Percentiles rank a stretch among this genome's conserved stretches.
Conservation (phyloP, 92 coral and sea anemone genomes). For the Isaurus tuberculatus region DNA sequence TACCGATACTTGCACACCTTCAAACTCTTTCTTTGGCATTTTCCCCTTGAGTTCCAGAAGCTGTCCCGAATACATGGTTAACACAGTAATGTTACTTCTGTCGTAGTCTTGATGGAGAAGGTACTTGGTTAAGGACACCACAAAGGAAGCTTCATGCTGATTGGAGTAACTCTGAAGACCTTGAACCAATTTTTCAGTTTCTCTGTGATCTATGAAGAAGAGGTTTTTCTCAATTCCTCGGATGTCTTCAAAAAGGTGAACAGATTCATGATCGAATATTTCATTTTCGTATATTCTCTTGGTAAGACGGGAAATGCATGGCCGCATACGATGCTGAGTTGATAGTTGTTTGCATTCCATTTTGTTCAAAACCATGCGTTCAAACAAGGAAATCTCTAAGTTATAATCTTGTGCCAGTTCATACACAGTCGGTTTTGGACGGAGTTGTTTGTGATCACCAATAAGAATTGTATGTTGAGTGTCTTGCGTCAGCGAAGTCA, state of each 20-base stretch:
- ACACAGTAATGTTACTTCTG: slow-evolving; percentile 44
- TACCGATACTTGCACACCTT: slow-evolving; percentile 42
- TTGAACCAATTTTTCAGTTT: slow-evolving; percentile 32
- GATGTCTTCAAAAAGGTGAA: slow-evolving; percentile 37
- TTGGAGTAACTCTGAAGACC: slow-evolving; percentile 55
- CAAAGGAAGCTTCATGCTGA: slow-evolving; percentile 52
- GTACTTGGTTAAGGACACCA: slow-evolving; percentile 48
- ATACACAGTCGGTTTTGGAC: slow-evolving; percentile 63
- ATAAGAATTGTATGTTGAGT: slow-evolving; percentile 58
- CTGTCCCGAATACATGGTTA: slow-evolving; percentile 56
- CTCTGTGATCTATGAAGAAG: slow-evolving; percentile 53
- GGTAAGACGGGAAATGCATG: slow-evolving; percentile 70
- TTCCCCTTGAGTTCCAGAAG: slow-evolving; percentile 47
- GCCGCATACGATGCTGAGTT: slow-evolving; percentile 81
- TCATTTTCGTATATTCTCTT: slow-evolving; percentile 70
- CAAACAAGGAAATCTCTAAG: slow-evolving; percentile 64
- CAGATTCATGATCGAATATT: slow-evolving; percentile 65
- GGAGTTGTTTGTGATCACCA: slow-evolving; percentile 63
- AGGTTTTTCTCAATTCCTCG: slow-evolving; percentile 54
- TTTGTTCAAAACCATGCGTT: slow-evolving; percentile 72
- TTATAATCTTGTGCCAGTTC: slow-evolving; percentile 45
- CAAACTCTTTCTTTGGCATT: slow-evolving; percentile 38
- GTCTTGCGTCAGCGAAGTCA: slow-evolving; percentile 55
- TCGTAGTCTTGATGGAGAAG: slow-evolving; percentile 46
- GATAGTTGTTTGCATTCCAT: slow-evolving; percentile 66